Percentiles rank a stretch among this genome's conserved stretches.
Evolutionary conservation across 64 coral and sea anemone genomes (phyloP).

Genomic region (Hydrozoanthus tunicans): DNA sequence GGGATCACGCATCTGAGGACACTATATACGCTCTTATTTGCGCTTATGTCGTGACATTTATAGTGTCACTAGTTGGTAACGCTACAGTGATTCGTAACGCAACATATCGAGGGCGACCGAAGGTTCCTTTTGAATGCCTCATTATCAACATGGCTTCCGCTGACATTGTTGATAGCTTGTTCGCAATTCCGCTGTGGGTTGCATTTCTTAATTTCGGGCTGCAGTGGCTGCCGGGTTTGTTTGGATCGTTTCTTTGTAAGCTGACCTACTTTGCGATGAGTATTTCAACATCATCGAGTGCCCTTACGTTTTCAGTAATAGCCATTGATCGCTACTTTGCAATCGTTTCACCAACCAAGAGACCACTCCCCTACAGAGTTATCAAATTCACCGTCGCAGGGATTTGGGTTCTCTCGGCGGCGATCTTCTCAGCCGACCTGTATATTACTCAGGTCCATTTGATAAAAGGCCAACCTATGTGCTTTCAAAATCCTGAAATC

Average conservation of each 20-base stretch:
- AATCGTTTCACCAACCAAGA: slow-evolving; percentile 14
- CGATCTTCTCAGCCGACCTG: slow-evolving; percentile 26
- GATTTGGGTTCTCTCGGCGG: not conserved
- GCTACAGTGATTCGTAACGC: slow-evolving; percentile 28
- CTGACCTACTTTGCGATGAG: slow-evolving; percentile 26
- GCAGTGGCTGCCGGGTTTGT: not conserved
- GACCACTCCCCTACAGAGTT: not conserved
- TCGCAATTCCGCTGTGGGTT: slow-evolving; percentile 10
- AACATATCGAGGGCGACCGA: not conserved
- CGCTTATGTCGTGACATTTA: not conserved
- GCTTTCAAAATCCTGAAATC: not conserved
- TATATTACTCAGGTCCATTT: slow-evolving; percentile 30
- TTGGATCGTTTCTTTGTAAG: slow-evolving; percentile 23
- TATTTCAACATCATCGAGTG: not conserved
- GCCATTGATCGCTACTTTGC: slow-evolving; percentile 27
- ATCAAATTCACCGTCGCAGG: not conserved
- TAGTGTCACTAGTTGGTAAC: slow-evolving; percentile 41
- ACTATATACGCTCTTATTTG: not conserved
- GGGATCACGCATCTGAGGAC: not conserved
- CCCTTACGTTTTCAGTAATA: slow-evolving; percentile 13
- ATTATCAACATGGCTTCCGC: slow-evolving; percentile 46
- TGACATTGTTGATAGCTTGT: slow-evolving; percentile 39
- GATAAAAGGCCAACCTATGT: not conserved
- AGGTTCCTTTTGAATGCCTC: slow-evolving; percentile 20
- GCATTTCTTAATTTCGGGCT: not conserved